Base-by-base conservation (phyloP, 2,888 invertebrate species). In the Heliconius ismenius region DNA sequence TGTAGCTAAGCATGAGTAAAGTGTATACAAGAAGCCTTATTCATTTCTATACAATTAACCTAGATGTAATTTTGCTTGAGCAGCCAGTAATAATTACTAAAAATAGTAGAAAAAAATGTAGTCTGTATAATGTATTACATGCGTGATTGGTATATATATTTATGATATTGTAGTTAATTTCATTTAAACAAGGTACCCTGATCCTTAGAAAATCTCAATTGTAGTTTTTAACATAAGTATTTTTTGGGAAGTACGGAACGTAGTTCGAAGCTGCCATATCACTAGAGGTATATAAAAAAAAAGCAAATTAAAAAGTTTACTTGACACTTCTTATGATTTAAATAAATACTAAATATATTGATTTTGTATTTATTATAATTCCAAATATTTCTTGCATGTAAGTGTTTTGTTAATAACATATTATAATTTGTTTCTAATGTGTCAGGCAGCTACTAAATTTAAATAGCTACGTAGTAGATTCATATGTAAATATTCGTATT, bases 211-310 rank as follows among this genome's bases (percentile, higher is more conserved):
- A 18, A 28, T 49, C 18, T 49, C 49, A 69, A 54, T n/a, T 69
- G 0, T 58, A 32, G 1, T 58, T 58, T 32, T 49, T 70, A 70
- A 69, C 54, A 28, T 69, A 28, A n/a, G 13, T 18, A 62, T 62
- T 18, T 60, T 49, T 32, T 62, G 26, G 2, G 10, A 73, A 65
- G 63, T 72, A 72, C 74, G 67, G 70, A 67, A 75, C 74, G 81
- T 79, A 79, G 81, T 76, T 80, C 81, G 82, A 82, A 80, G 82
- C 82, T 81, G 81, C 76, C 79, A 81, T 83, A 82, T 82, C 79
- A 80, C 73, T 62, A 70, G 68, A 74, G 58, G 49, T 49, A 28
- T 28, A 73, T 54, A 54, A 74, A 67, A 54, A 65, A 36, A 18
- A n/a, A 54, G 7, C 4, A 13, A 70, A 36, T 32, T 32, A 7